Evolutionary conservation across 1,140 invertebrate species (phyloP), one percentile per base, ranked within the genome.

Genomic region (Hypsibius dujardini): DNA sequence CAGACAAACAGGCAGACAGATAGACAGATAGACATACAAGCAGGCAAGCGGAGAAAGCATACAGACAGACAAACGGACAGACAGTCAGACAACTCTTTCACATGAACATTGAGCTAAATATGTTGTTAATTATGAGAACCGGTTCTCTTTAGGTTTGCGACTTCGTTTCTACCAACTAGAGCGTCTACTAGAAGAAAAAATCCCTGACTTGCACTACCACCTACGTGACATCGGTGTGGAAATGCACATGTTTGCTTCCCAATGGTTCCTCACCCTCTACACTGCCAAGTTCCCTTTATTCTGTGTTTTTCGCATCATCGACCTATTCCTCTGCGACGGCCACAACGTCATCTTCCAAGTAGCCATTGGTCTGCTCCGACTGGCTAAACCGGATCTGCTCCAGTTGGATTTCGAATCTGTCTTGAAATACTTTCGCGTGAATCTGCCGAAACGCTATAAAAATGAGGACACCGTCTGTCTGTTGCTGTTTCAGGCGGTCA

Each of bases 251-350:
- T 99, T 92, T 81, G 95, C 94, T 45, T 93, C 90, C 47, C 95
- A 99, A 82, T 99, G 96, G 96, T 98, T 99, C 83, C 85, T 99
- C 45, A 98, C 95, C 0, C 81, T 98, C 14, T 99, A 95, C 81
- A 98, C 95, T 1, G 94, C 95, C 15, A 89, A 96, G 78, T 99
- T 99, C 81, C 95, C 95, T 1, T 82, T 99, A 1, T 90, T 89
- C 78, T 87, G 98, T 79, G 96, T 98, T 14, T 98, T 96, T 81
- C 90, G 93, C 77, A 95, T 98, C 72, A 82, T 98, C 42, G 95
- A 98, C 78, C 85, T 98, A 47, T 98, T 97, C 79, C 84, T 99
- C 2, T 75, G 79, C 40, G 79, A 81, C 71, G 78, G 62, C 7
- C 62, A 67, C 12, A 15, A 15, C 12, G 62, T 67, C 0, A 82